Conservation (phyloP, 2,888 invertebrate species). For the Cheilosia impressa region DNA sequence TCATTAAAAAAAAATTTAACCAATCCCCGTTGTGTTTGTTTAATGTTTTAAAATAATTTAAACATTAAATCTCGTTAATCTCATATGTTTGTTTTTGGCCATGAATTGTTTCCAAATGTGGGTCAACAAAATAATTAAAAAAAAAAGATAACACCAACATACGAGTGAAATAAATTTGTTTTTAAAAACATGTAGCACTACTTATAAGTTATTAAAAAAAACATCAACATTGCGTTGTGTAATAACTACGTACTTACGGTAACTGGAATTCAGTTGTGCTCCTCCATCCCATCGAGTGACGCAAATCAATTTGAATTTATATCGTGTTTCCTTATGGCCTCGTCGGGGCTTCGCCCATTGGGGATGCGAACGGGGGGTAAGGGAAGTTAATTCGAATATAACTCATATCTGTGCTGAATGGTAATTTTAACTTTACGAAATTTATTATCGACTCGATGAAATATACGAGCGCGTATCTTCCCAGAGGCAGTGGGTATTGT, state of each 20-base stretch:
- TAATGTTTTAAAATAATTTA: conserved; percentile 17
- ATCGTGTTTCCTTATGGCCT: not conserved
- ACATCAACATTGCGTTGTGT: not conserved
- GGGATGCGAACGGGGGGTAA: not conserved
- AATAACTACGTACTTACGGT: conserved; percentile 1
- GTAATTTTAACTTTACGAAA: conserved; percentile 30
- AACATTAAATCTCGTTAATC: conserved; percentile 29
- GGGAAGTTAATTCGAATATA: conserved; percentile 27
- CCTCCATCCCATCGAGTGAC: no score
- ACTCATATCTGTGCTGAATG: conserved; percentile 3
- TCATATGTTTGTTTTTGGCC: conserved; percentile 8
- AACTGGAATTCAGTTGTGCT: no score
- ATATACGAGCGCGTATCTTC: not conserved
- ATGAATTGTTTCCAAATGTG: conserved; percentile 23
- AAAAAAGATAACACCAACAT: conserved; percentile 11
- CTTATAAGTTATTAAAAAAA: not conserved
- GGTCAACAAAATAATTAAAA: conserved; percentile 50
- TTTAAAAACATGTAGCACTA: not conserved
- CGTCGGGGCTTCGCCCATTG: not conserved
- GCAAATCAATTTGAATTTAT: not conserved
- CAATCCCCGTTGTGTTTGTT: conserved; percentile 4
- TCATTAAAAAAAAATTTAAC: not conserved
- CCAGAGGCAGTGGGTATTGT: not conserved
- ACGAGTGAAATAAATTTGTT: conserved; percentile 6
- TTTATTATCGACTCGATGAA: conserved; percentile 25